Conservation (phyloP, 2,888 invertebrate species). For the Lepidochrysops patricia region DNA sequence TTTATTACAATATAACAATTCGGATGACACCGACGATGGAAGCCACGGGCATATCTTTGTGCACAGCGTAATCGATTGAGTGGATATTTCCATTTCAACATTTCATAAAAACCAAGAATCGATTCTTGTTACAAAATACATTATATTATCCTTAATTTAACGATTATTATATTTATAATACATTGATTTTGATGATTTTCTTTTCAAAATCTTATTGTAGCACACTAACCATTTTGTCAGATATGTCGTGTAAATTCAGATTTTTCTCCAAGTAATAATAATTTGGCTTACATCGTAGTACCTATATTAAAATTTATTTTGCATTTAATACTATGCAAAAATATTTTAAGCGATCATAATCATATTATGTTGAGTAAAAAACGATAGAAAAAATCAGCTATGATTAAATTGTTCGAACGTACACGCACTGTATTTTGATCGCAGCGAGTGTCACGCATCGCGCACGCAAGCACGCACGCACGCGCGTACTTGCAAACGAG, state of each 20-base stretch:
- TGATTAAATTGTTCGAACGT: constrained; percentile 25
- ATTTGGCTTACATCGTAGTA: constrained; percentile 64
- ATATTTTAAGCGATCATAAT: constrained; percentile 45
- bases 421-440: constrained; percentile 28
- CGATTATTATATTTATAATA: constrained; percentile 71
- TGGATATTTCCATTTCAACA: constrained; percentile 56
- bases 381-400: constrained; percentile 26
- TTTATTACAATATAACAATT: constrained; percentile 56
- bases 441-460: not conserved
- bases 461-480: not conserved
- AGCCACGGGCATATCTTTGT: constrained; percentile 53
- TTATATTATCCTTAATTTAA: constrained; percentile 67
- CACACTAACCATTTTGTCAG: constrained; percentile 75
- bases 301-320: constrained; percentile 42
- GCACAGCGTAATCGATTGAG: constrained; percentile 66
- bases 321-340: constrained; percentile 37
- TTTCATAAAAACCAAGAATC: constrained; percentile 70
- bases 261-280: constrained; percentile 70
- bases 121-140: constrained; percentile 70
- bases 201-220: constrained; percentile 68
- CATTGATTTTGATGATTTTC: constrained; percentile 67
- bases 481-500: too few relatives aligned
- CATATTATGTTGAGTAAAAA: constrained; percentile 29
- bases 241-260: constrained; percentile 74
- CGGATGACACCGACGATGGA: constrained; percentile 48